A percentile compares a stretch with the other conserved stretches of the same genome.
These are phyloP conservation scores for Pheosia tremula DNA, from an alignment of 2,888 invertebrate species.

Conservation along the genomic window DNA sequence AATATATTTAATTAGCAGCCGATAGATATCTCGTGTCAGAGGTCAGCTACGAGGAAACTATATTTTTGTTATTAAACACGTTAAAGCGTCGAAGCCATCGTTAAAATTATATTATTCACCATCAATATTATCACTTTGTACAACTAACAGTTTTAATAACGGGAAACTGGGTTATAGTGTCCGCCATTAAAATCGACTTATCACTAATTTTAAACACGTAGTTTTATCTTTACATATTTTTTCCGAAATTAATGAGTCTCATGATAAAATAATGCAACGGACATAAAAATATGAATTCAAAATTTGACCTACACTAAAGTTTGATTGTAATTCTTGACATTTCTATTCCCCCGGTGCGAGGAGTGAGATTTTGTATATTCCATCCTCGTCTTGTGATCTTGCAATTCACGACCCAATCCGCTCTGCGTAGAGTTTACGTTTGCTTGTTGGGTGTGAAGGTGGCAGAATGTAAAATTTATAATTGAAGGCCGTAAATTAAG, in stretches of 20 bases:
- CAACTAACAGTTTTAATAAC: slow-evolving; percentile 73
- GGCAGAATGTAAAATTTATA: slow-evolving; percentile 78
- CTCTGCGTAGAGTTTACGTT: slow-evolving; percentile 32
- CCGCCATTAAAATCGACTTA: slow-evolving; percentile 59
- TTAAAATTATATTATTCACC: slow-evolving; percentile 61
- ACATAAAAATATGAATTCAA: slow-evolving; percentile 15
- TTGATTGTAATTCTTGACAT: slow-evolving; percentile 38
- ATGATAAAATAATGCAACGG: slow-evolving; percentile 33
- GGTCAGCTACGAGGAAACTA: slow-evolving; percentile 70
- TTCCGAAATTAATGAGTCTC: slow-evolving; percentile 40
- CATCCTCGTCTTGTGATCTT: slow-evolving; percentile 6
- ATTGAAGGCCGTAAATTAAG: slow-evolving; percentile 85
- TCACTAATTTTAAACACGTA: slow-evolving; percentile 53
- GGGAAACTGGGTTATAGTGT: slow-evolving; percentile 64
- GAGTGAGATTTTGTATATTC: slow-evolving; percentile 19
- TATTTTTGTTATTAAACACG: slow-evolving; percentile 33
- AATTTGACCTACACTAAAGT: slow-evolving; percentile 28
- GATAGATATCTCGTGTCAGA: slow-evolving; percentile 74
- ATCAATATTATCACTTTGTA: slow-evolving; percentile 66
- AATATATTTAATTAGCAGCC: slow-evolving; percentile 63
- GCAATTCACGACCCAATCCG: slow-evolving; percentile 23
- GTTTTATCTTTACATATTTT: slow-evolving; percentile 56
- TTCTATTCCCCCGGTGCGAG: slow-evolving; percentile 32
- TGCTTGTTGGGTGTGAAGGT: slow-evolving; percentile 17
- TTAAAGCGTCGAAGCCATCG: slow-evolving; percentile 52